Evolutionary conservation across 2,888 invertebrate genomes (phyloP).

Genomic region (Netelia virgata): DNA sequence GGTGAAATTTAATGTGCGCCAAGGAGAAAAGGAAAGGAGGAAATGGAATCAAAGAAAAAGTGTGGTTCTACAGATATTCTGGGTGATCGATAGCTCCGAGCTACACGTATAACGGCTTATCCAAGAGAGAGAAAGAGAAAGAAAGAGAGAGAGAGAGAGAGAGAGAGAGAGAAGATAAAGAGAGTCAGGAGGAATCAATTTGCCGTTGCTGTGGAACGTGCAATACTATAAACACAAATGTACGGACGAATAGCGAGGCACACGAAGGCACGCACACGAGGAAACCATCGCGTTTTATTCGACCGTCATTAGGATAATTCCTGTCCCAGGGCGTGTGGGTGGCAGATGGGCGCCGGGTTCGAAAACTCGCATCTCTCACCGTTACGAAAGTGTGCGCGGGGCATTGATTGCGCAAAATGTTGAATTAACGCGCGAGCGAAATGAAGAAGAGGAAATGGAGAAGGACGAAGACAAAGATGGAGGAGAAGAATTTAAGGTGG

Average conservation of each 20-base stretch:
- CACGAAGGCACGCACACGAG: not conserved
- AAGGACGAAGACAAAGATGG: constrained; percentile 34
- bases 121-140: constrained; percentile 6
- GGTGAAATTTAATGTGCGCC: not conserved
- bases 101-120: constrained; percentile 5
- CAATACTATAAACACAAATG: constrained; percentile 34
- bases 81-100: constrained; percentile 59
- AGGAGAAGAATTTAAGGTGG: constrained; percentile 44
- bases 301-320: constrained; percentile 82
- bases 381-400: constrained; percentile 72
- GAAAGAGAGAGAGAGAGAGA: constrained; percentile 20
- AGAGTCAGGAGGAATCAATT: constrained; percentile 51
- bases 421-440: constrained; percentile 74
- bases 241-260: not conserved
- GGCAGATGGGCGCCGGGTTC: constrained; percentile 77
- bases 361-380: constrained; percentile 62
- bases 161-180: constrained; percentile 1
- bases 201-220: constrained; percentile 42
- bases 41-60: constrained; percentile 1
- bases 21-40: not conserved
- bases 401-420: constrained; percentile 75
- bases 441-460: constrained; percentile 65
- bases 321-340: constrained; percentile 82
- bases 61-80: constrained; percentile 1
- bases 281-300: constrained; percentile 62